phyloP scores from a whole-genome alignment of 2,113 vertebrate genomes.

The Tetrax tetrax region DNA sequence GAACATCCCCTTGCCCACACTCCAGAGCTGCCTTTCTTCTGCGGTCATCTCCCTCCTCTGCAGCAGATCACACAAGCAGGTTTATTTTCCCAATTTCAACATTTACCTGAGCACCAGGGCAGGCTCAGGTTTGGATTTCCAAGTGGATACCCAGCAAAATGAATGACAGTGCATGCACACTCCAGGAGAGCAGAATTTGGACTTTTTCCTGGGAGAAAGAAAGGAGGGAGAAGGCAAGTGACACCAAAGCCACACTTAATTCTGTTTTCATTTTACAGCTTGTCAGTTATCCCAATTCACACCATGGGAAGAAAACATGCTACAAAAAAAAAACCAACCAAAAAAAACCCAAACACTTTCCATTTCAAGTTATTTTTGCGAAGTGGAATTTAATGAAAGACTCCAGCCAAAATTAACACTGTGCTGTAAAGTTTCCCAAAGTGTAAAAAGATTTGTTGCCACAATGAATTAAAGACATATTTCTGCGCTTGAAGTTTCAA shows the following conservation, averaged over 20 bases:
- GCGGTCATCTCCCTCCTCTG: accelerated
- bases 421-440: not conserved
- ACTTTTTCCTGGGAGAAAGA: not conserved
- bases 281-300: not conserved
- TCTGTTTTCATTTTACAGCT: not conserved
- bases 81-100: not conserved
- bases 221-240: not conserved
- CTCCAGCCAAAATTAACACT: not conserved
- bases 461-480: not conserved
- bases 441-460: not conserved
- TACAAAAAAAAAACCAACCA: not conserved
- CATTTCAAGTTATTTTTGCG: not conserved
- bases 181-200: not conserved
- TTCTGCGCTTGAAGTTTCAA: not conserved
- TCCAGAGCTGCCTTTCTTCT: not conserved
- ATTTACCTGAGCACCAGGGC: not conserved
- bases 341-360: not conserved
- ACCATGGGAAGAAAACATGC: not conserved
- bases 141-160: not conserved
- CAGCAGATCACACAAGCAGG: not conserved
- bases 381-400: not conserved
- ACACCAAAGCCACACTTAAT: not conserved
- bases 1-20: not conserved
- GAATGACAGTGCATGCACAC: accelerated
- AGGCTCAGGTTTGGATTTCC: not conserved